Evolutionary conservation across 2,113 vertebrate species (phyloP), one percentile per base, ranked within the genome.

Genomic region (Oncorhynchus nerka): DNA sequence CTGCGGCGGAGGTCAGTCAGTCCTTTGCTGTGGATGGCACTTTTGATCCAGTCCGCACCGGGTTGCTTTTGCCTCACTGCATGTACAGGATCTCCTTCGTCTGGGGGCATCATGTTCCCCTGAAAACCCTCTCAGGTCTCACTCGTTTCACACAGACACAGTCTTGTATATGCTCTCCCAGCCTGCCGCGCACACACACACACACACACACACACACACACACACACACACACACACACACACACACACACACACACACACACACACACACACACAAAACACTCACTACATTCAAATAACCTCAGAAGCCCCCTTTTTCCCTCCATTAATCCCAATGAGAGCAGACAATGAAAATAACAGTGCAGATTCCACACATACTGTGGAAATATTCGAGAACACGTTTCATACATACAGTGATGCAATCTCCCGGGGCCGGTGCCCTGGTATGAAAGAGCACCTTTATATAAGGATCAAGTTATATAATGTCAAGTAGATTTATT

Each of bases 361-460:
- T 81, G 81, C 57, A 73, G 84, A 87, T 90, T 88, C 87, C 80
- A 83, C 85, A 80, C 80, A 88, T 90, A 87, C 85, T 86, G 78
- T 71, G 79, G 76, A 81, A 72, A 84, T 85, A 89, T 85, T 84
- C 83, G 80, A 87, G 65, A 77, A 77, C 70, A 68, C 22, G 39
- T 22, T 48, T 32, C 83, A 84, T 88, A 90, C 76, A 81, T 87
- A 86, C 81, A 81, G 66, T 71, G 87, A 81, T 78, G 89, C 9
- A 55, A 30, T 32, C 70, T 74, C 73, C 65, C n/a, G 5, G n/a
- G 70, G 78, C 73, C 48, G 5, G 6, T 57, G 70, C 65, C 80
- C 65, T 28, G 72, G 66, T 66, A 74, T 75, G 51, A 75, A 77
- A 71, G 55, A 80, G 68, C 32, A 70, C 4, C 26, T 48, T 75